Conservation (phyloP, 2,113 vertebrate genomes). For the Chionis minor region DNA sequence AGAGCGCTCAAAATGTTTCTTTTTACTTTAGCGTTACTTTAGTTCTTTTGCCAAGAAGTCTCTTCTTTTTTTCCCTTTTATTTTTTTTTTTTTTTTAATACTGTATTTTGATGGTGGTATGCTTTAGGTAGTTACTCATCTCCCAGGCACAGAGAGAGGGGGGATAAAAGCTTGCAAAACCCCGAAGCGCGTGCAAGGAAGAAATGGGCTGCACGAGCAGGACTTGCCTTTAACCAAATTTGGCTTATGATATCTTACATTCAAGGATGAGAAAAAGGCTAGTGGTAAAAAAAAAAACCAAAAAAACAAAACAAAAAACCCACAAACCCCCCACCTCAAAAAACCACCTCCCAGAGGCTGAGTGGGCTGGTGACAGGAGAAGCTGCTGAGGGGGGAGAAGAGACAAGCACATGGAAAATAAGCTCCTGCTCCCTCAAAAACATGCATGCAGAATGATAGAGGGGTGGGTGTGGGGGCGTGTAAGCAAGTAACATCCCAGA, state of each 20-base stretch:
- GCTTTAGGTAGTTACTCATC: not conserved
- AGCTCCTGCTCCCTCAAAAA: conserved; percentile 1
- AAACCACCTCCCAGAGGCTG: not conserved
- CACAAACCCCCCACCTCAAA: not conserved
- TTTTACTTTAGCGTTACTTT: not conserved
- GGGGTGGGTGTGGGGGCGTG: conserved; percentile 22
- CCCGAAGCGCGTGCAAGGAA: not conserved
- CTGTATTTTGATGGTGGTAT: not conserved
- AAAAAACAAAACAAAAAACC: not conserved
- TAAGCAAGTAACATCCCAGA: conserved; percentile 54
- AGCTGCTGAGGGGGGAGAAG: not conserved
- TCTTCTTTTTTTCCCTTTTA: not conserved
- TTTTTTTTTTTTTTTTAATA: not conserved
- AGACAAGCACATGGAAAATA: conserved; percentile 1
- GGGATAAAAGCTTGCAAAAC: not conserved
- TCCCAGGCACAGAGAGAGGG: not conserved
- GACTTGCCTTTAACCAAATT: not conserved
- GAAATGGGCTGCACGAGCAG: not conserved
- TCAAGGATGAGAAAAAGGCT: not conserved
- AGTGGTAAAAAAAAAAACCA: not conserved
- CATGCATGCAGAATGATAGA: not conserved
- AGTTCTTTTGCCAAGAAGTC: conserved; percentile 50
- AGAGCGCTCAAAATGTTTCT: not conserved
- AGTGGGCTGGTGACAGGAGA: not conserved
- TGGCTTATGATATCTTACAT: not conserved